Base-by-base conservation (phyloP, 2,113 vertebrate species). In the Nothobranchius furzeri region DNA sequence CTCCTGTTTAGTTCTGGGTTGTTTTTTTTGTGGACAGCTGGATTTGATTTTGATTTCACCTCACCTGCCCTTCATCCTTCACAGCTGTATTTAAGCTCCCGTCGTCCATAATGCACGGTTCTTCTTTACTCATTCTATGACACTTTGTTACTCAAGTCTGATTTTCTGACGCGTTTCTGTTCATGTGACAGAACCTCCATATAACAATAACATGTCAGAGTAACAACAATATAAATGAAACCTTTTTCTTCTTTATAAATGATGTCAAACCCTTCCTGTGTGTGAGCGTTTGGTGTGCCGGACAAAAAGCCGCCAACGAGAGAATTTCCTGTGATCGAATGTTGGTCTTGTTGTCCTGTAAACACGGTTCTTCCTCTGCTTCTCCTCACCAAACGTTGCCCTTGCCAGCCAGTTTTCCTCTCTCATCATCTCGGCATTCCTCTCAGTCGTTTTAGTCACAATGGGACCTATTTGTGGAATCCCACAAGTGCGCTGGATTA, bases 311-410 rank as follows among this genome's bases (percentile, higher is more conserved):
- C 54, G 56, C 55, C 45, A 68, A 54, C 52, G 68, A 46, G 13
- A 69, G 82, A 77, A 85, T 87, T 91, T 88, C 73, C 72, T 89
- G 77, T 72, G 63, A 82, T 83, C 60, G 83, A 62, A 83, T 78
- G 66, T 57, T 79, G 55, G 47, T 78, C 52, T 47, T 81, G 55
- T 68, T 73, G 65, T 75, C 79, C 61, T 83, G 67, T 61, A 55
- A 73, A 78, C 55, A 53, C 53, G 40, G 57, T 68, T 66, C 51
- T 70, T 83, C 30, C 30, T 51, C 81, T 53, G 56, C 14, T 70
- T 12, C 61, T 58, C 15, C 51, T 52, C 4, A 9, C 61, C 70
- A 1, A 60, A 54, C 43, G 42, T 45, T 61, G 8, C 69, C 60
- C 49, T 58, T 45, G 35, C 77, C 48, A 35, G 42, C 71, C 52